Evolutionary conservation across 2,797 vertebrate genomes (phyloP).

Genomic region (Enteromius trimaculatus): DNA sequence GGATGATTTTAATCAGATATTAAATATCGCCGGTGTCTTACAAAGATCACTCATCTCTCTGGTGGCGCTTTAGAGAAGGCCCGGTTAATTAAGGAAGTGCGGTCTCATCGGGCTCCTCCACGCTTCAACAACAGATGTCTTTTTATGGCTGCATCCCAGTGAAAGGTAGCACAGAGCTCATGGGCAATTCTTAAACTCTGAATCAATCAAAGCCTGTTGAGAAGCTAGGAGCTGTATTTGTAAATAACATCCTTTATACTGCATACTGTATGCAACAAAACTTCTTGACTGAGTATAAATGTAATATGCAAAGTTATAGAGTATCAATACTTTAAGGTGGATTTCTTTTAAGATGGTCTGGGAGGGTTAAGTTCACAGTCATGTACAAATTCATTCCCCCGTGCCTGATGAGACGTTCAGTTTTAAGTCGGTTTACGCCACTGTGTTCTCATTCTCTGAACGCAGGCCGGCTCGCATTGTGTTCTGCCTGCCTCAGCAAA

Average conservation of each 20-base stretch:
- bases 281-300: not conserved
- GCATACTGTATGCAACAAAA: too few relatives aligned
- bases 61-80: slow-evolving; percentile 41
- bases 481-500: slow-evolving; percentile 77
- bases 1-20: slow-evolving; percentile 59
- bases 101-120: slow-evolving; percentile 26
- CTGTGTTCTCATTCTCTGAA: slow-evolving; percentile 15
- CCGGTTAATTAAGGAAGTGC: slow-evolving; percentile 56
- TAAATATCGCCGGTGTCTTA: slow-evolving; percentile 56
- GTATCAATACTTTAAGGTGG: not conserved
- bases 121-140: slow-evolving; percentile 43
- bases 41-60: slow-evolving; percentile 57
- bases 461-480: slow-evolving; percentile 63
- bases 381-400: not conserved
- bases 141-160: slow-evolving; percentile 42
- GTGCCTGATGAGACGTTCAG: not conserved
- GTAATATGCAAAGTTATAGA: not conserved
- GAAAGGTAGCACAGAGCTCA: slow-evolving; percentile 35
- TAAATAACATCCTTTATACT: not conserved
- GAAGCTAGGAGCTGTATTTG: slow-evolving; percentile 4
- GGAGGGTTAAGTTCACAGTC: not conserved
- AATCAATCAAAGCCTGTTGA: slow-evolving; percentile 41
- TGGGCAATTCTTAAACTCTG: slow-evolving; percentile 27
- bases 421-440: not conserved
- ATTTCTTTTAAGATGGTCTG: not conserved